These are phyloP conservation scores for Hylaea fasciaria DNA, from an alignment of 2,888 invertebrate genomes.

Conservation along the genomic window DNA sequence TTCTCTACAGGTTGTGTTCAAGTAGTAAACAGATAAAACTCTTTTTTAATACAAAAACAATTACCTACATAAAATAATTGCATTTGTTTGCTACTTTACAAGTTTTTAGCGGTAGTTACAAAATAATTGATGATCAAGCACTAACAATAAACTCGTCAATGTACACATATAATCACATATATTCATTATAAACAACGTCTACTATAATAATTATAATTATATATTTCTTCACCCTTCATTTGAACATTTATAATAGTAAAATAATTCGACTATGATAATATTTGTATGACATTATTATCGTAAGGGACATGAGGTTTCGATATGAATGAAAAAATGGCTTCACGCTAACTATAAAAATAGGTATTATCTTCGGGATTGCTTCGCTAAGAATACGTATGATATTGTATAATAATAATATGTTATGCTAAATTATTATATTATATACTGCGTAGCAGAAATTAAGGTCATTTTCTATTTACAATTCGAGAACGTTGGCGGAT, in stretches of 20 bases:
- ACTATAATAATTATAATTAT: neutral
- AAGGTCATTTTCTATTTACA: neutral
- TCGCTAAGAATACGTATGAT: slow-evolving; percentile 18
- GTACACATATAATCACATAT: no score
- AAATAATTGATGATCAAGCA: neutral
- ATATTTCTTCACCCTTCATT: slow-evolving; percentile 31
- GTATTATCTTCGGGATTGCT: slow-evolving; percentile 16
- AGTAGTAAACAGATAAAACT: neutral
- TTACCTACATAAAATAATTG: no score
- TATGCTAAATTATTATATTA: neutral
- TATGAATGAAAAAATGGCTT: slow-evolving; percentile 17
- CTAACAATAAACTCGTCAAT: no score
- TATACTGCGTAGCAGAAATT: neutral
- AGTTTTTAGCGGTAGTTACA: neutral
- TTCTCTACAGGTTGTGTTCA: slow-evolving; percentile 12
- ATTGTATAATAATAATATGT: slow-evolving; percentile 8
- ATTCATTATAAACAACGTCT: neutral
- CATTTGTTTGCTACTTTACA: no score
- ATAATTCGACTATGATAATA: slow-evolving; percentile 7
- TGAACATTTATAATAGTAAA: slow-evolving; percentile 19
- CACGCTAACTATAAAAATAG: slow-evolving; percentile 29
- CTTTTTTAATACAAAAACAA: no score
- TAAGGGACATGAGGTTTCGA: slow-evolving; percentile 10
- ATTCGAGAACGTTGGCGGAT: no score
- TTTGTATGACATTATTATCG: no score